Base-by-base conservation (phyloP, 2,797 vertebrate species). In the Anableps anableps region DNA sequence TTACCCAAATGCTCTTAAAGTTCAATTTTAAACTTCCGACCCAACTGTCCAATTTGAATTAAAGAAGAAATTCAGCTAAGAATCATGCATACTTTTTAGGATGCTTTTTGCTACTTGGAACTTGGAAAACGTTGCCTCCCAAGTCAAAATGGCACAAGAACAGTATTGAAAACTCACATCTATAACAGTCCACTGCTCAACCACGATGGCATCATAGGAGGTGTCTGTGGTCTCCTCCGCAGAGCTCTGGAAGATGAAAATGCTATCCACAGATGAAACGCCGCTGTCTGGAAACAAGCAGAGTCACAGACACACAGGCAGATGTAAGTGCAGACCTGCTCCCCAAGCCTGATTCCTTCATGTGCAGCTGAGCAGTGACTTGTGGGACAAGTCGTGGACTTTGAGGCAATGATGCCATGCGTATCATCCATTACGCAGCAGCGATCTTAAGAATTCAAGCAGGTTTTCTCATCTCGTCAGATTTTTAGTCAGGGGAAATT, bases 111-210 rank as follows among this genome's bases (percentile, higher is more conserved):
- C 38, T 41, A 11, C 50, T 16, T 23, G 9, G 21, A 58, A n/a
- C 51, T 2, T 16, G 29, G 23, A 7, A 36, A 51, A 74, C 5
- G 38, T 36, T 51, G 31, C 19, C 71, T 36, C 34, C 34, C 17
- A 1, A 50, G 71, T 50, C 10, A 2, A 26, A 55, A 26, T 8
- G 14, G 26, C 38, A 38, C 26, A 29, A 43, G 3, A 41, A 29
- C 16, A 19, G 19, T 31, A 64, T 21, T 64, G 60, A 64, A 83
- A 83, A 76, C 86, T 73, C 89, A 95, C 90, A 93, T 98, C 96
- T 74, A 99, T 95, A 71, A 98, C 93, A 21, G 98, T 99, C 97
- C 98, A 99, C 90, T 99, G 98, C 87, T 99, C 98, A 11, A 99
- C 97, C 85, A 99, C 98, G 86, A 99, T 99, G 80, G 98, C 98